A percentile compares a stretch with the other conserved stretches of the same genome.
These are phyloP conservation scores for Procambarus virginalis DNA, from an alignment of 1,140 invertebrate genomes.

Conservation along the genomic window DNA sequence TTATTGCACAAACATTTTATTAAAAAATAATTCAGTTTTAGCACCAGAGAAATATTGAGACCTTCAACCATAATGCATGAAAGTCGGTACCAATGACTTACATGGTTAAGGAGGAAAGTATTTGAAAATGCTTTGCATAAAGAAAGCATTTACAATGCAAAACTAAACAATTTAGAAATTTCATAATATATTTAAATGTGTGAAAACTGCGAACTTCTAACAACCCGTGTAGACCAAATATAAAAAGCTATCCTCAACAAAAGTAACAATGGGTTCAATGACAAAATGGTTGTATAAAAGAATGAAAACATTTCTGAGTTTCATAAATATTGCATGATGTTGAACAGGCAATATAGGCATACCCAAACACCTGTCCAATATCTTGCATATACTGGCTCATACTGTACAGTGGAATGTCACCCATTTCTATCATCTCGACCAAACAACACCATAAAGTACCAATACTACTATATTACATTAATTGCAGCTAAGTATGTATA, in stretches of 20 bases:
- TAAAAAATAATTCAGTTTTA: not conserved
- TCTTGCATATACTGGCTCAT: conserved; percentile 6
- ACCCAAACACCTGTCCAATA: conserved; percentile 20
- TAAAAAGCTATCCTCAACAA: not conserved
- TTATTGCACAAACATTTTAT: not conserved
- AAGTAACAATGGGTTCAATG: conserved; percentile 3
- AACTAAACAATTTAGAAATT: not conserved
- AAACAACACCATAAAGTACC: not conserved
- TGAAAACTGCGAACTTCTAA: not conserved
- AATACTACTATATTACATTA: conserved; percentile 2
- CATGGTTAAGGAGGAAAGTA: not conserved
- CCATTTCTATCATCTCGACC: conserved; percentile 27
- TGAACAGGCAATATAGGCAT: conserved; percentile 7
- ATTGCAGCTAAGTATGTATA: conserved; percentile 33
- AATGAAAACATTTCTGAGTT: conserved; percentile 26
- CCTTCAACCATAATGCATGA: not conserved
- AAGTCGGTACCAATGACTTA: not conserved
- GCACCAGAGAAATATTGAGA: not conserved
- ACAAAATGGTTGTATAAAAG: conserved; percentile 17
- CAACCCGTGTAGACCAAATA: conserved; percentile 29
- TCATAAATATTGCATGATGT: conserved; percentile 8
- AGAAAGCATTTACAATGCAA: not conserved
- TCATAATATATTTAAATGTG: not conserved
- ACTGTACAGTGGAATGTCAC: conserved; percentile 54
- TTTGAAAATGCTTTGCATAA: not conserved